Evolutionary conservation across 2,797 vertebrate genomes (phyloP).

Genomic region (Xyrichtys novacula): DNA sequence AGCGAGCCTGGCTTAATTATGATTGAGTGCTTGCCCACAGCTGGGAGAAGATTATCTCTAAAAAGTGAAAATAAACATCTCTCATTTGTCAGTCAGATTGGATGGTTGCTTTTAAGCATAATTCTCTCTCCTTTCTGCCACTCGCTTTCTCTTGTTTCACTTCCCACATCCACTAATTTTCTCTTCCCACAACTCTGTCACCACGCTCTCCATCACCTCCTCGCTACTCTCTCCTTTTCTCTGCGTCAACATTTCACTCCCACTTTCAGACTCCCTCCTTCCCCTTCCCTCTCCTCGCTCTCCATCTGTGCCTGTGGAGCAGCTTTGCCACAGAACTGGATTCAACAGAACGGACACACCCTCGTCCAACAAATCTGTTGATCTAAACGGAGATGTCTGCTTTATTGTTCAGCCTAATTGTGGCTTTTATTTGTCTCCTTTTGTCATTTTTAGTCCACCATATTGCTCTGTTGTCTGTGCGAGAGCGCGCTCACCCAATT

Average conservation of each 20-base stretch:
- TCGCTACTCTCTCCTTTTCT: neutral
- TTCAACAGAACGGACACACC: conserved; percentile 33
- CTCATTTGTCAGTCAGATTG: conserved; percentile 28
- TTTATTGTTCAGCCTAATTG: conserved; percentile 16
- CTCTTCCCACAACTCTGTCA: conserved; percentile 32
- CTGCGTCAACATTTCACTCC: conserved; percentile 38
- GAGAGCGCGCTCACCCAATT: conserved; percentile 33
- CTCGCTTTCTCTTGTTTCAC: conserved; percentile 28
- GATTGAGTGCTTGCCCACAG: conserved; percentile 2
- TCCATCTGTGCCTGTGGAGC: conserved; percentile 74
- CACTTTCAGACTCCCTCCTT: conserved; percentile 18
- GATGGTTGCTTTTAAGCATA: conserved; percentile 16
- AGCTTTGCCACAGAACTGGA: conserved; percentile 33
- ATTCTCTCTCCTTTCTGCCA: conserved; percentile 18
- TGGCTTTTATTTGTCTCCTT: conserved; percentile 21
- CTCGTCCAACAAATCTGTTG: conserved; percentile 16
- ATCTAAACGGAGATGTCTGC: conserved; percentile 14
- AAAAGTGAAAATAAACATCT: neutral
- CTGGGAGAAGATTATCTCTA: conserved; percentile 11
- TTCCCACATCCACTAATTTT: conserved; percentile 37
- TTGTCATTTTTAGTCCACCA: conserved; percentile 20
- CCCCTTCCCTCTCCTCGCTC: conserved; percentile 20
- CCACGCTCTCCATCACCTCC: conserved; percentile 33
- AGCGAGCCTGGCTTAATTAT: neutral
- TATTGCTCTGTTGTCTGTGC: conserved; percentile 26